Base-by-base conservation (phyloP, 2,888 invertebrate species). In the Luffia ferchaultella region DNA sequence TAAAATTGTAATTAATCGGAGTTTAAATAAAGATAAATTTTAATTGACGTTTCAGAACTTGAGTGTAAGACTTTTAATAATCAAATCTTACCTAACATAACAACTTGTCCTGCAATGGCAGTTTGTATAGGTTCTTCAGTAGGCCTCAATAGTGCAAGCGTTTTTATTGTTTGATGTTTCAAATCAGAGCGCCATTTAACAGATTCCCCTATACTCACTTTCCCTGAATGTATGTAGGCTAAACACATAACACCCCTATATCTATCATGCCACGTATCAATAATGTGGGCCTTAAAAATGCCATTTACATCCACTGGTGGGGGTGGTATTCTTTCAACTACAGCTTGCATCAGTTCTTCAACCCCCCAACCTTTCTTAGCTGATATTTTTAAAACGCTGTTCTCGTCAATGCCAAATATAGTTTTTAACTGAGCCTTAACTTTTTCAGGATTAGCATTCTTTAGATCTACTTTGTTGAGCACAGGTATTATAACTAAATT, bases 401-500 rank as follows among this genome's bases (percentile, higher is more conserved):
- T 70, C 1, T 89, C 82, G 0, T 92, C 87, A 55, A 98, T 92
- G 57, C 91, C 91, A 73, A 98, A 98, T 16, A 98, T 72, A 1
- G 87, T 86, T 50, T 91, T 76, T 54, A 98, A 69, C 67, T 98
- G 97, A 42, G 86, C 78, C 57, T 88, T 87, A 0, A 96, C 95
- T 61, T 86, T 86, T 0, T 94, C 93, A 2, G 97, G 95, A 67
- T 96, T 83, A 0, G 97, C 97, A 71, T 93, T 88, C 60, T 95
- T 95, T 50, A 98, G 85, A 71, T 99, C 98, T 51, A 98, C 95
- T 86, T 99, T 99, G 76, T 98, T 99, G 40, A 99, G 82, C 1
- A 96, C 96, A 0, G 98, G 97, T 62, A 98, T 90, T 52, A 98
- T 91, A 1, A 86, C 76, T 49, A 98, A 76, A 60, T 96, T 90